phyloP scores from a whole-genome alignment of 2,797 vertebrate species.

The Trichosurus vulpecula region DNA sequence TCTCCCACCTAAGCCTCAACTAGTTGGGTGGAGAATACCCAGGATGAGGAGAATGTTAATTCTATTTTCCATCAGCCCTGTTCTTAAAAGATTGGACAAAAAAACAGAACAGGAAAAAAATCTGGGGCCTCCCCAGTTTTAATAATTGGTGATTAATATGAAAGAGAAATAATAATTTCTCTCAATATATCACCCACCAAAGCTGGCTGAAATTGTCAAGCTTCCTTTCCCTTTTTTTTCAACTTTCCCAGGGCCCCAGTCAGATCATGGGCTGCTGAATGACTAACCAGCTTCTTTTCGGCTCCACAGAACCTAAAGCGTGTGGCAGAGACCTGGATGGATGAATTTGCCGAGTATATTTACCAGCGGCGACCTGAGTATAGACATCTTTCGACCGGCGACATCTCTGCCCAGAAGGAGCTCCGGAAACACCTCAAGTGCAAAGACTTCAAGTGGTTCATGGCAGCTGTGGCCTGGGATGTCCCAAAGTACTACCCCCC shows the following conservation, averaged over 20 bases:
- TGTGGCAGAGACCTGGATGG: slow-evolving; percentile 95
- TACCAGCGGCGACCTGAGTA: slow-evolving; percentile 93
- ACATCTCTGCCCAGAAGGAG: slow-evolving; percentile 91
- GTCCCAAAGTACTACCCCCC: slow-evolving; percentile 93
- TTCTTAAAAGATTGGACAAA: not conserved
- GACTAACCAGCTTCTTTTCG: slow-evolving; percentile 43
- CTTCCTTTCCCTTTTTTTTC: slow-evolving; percentile 6
- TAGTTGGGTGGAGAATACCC: not conserved
- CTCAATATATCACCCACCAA: slow-evolving; percentile 26
- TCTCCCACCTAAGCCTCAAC: not conserved
- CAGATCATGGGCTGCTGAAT: slow-evolving; percentile 17
- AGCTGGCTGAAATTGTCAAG: slow-evolving; percentile 1
- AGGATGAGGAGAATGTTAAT: not conserved
- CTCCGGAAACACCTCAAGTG: slow-evolving; percentile 91
- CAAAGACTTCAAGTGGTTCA: slow-evolving; percentile 95
- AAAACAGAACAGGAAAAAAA: not conserved
- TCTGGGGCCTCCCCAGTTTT: not conserved
- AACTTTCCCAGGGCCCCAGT: not conserved
- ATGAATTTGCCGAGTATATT: slow-evolving; percentile 92
- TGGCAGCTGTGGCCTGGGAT: slow-evolving; percentile 93
- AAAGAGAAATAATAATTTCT: slow-evolving; percentile 16
- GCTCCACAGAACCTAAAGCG: slow-evolving; percentile 90
- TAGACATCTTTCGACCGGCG: slow-evolving; percentile 91
- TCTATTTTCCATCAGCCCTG: not conserved
- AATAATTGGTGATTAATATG: not conserved